Conservation (phyloP, 2,888 invertebrate species). For the Meteorus colon region DNA sequence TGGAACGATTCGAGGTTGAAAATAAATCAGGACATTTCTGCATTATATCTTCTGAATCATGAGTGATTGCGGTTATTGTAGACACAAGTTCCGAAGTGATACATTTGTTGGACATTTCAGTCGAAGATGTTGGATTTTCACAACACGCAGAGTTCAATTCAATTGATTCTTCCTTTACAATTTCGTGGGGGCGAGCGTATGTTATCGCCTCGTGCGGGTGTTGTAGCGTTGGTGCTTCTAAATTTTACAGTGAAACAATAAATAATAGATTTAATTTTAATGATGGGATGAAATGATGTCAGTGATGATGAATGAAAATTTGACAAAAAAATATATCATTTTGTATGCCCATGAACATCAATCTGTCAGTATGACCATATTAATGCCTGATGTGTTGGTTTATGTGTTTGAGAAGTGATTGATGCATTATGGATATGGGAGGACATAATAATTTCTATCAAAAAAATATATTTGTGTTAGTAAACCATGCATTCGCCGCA, state of each 20-base stretch:
- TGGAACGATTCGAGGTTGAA: conserved; percentile 17
- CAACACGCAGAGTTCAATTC: conserved; percentile 6
- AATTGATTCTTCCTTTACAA: not conserved
- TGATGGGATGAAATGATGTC: not conserved
- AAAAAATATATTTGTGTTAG: not conserved
- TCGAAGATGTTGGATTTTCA: conserved; percentile 30
- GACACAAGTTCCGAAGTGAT: conserved; percentile 34
- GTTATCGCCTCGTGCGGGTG: conserved; percentile 13
- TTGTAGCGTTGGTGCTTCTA: not conserved
- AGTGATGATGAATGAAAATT: not conserved
- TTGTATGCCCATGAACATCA: not conserved
- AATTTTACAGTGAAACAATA: conserved; percentile 42
- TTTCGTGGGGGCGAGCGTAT: not conserved
- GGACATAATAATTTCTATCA: too few species aligned
- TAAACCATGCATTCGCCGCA: not conserved
- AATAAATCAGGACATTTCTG: not conserved
- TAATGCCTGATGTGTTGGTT: not conserved
- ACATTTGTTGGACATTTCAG: conserved; percentile 37
- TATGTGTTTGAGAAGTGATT: not conserved
- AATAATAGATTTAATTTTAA: not conserved
- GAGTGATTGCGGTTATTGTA: conserved; percentile 18
- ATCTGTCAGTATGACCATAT: not conserved
- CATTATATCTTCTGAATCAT: conserved; percentile 23
- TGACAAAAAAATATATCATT: not conserved
- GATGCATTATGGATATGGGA: not conserved